Evolutionary conservation across 2,888 invertebrate species (phyloP).

Genomic region (Drosophila seclusa): DNA sequence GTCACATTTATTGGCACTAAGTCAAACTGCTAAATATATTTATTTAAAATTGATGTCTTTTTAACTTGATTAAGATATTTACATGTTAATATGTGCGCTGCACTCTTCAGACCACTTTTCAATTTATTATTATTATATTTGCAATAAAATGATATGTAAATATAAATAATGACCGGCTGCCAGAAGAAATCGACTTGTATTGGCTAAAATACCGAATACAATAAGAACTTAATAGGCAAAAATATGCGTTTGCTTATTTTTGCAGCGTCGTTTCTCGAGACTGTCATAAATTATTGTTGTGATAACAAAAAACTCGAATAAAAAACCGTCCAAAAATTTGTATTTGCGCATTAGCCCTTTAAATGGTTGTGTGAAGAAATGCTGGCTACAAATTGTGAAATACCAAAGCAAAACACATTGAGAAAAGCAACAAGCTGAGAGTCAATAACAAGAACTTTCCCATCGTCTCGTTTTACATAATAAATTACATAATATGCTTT

Average conservation of each 20-base stretch:
- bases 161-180: background rate
- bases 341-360: slow-evolving; percentile 69
- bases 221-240: slow-evolving; percentile 32
- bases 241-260: slow-evolving; percentile 2
- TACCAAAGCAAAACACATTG: slow-evolving; percentile 41
- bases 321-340: slow-evolving; percentile 24
- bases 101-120: background rate
- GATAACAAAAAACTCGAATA: slow-evolving; percentile 39
- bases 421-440: slow-evolving; percentile 17
- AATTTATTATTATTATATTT: background rate
- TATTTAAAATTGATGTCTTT: background rate
- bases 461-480: slow-evolving; percentile 71
- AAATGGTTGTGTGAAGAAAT: slow-evolving; percentile 31
- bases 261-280: slow-evolving; percentile 37
- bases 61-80: background rate
- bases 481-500: slow-evolving; percentile 76
- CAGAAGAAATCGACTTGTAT: slow-evolving; percentile 4
- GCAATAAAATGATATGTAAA: too few species aligned
- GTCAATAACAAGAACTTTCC: slow-evolving; percentile 64
- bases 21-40: background rate
- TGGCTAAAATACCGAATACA: slow-evolving; percentile 15
- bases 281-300: slow-evolving; percentile 32
- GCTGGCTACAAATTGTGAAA: slow-evolving; percentile 67
- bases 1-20: background rate
- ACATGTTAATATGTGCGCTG: background rate